phyloP scores from a whole-genome alignment of 2,888 invertebrate genomes.

The Heliconius hortense region DNA sequence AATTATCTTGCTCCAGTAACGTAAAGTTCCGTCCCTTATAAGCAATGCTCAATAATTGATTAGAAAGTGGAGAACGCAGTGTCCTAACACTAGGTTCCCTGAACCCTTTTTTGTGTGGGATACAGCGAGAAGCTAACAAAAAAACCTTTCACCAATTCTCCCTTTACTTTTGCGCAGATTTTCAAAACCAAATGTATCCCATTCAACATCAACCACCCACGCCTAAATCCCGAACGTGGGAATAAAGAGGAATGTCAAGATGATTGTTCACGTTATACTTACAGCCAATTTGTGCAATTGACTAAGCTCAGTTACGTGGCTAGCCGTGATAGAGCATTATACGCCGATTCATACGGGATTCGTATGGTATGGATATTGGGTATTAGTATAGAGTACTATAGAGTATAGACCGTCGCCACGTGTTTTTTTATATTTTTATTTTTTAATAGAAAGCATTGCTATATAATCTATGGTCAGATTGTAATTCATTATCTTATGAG shows the following conservation, averaged over 20 bases:
- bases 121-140: not conserved
- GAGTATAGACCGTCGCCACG: not conserved
- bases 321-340: constrained; percentile 29
- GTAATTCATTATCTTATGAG: too few relatives aligned
- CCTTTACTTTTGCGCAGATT: not conserved
- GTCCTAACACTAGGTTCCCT: not conserved
- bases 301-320: constrained; percentile 27
- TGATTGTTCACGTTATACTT: constrained; percentile 35
- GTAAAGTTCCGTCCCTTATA: too few relatives aligned
- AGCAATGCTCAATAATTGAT: not conserved
- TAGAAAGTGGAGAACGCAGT: too few relatives aligned
- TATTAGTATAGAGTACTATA: not conserved
- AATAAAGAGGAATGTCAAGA: constrained; percentile 40
- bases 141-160: not conserved
- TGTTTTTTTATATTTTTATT: not conserved
- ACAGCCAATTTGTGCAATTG: constrained; percentile 41
- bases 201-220: constrained; percentile 31
- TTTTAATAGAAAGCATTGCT: not conserved
- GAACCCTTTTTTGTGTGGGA: not conserved
- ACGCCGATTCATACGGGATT: constrained; percentile 18
- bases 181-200: not conserved
- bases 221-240: constrained; percentile 41
- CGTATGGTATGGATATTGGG: not conserved
- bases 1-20: too few relatives aligned
- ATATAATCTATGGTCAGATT: not conserved